Evolutionary conservation across 2,888 invertebrate species (phyloP), one percentile per base, ranked within the genome.

Genomic region (Mesorhabditis sp.): DNA sequence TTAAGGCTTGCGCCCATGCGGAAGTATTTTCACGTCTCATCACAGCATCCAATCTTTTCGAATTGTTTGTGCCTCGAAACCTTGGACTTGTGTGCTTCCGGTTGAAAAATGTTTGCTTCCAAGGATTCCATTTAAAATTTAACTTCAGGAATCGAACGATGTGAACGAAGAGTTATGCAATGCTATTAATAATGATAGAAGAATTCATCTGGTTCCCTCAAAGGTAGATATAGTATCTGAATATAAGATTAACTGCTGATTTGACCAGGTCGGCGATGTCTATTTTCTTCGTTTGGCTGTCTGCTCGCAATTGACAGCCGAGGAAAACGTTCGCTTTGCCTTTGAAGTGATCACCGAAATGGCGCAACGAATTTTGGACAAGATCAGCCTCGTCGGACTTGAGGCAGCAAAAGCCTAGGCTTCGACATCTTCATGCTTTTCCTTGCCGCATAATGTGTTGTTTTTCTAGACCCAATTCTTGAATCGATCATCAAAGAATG

Each of bases 1-100:
- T 84, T 66, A 82, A 89, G 89, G 87, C 87, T 68, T 86, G 88
- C 0, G 63, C 71, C 13, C 87, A 95, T 74, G 94, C 95, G 0
- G 89, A 91, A 78, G 88, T 91, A 79, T 94, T 97, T 85, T 92
- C 92, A 74, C 87, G 89, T 0, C 87, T 92, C 44, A 90, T 94
- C 0, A 86, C 87, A 68, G 86, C 87, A 0, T 94, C 95, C 86
- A 87, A 89, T 0, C 89, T 92, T 74, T 96, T 95, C 86, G 91
- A 95, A 84, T 87, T 95, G 5, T 90, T 91, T 67, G 90, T 90
- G 70, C 92, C 95, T 82, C 94, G 94, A 5, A 89, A 91, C n/a
- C 90, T 98, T 90, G 97, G 93, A 0, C 88, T 96, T 42, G 93
- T 95, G 5, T 95, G 95, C 85, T 96, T 97, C 86, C 89, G 93